Evolutionary conservation across 1,140 invertebrate genomes (phyloP), one percentile per base, ranked within the genome.

Genomic region (Chrysopa pallens): DNA sequence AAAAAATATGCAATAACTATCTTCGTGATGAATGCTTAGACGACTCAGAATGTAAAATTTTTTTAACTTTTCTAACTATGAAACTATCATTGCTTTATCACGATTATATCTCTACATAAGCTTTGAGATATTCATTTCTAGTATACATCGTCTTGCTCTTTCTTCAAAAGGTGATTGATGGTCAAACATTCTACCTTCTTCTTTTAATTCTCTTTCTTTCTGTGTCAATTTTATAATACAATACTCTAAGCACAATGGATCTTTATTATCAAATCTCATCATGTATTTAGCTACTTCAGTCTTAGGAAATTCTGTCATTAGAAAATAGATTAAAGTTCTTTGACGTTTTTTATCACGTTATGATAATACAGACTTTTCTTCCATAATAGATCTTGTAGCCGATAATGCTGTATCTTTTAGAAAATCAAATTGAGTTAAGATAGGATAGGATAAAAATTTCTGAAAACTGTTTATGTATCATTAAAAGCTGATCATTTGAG

Each of bases 41-140:
- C 13, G n/a, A 6, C 12, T 29, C 23, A 42, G 29, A 4, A 31
- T 8, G 29, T 31, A 29, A 11, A 42, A 11, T 31, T 42, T 42
- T 13, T 42, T 42, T 8, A 42, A 13, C 17, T 17, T 42, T 11
- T 42, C 40, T 31, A 42, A 9, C 29, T 42, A 15, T 31, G 11
- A 31, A 14, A 42, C 9, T 14, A 28, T 42, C 29, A 42, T 42
- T 5, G 40, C 40, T 31, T 42, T 15, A n/a, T 35, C 33, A 9
- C 40, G 13, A 17, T 42, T 31, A 35, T 42, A 42, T 35, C 29
- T 42, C 12, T 42, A 6, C 40, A 42, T 42, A 17, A 31, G 11
- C 11, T 31, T 31, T 31, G 29, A 31, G 11, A 31, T 31, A 31
- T 31, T 31, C 11, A 11, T 11, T 31, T 31, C 29, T 31, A 11